Evolutionary conservation across 35 echinoderm and acorn worm species (phyloP).

Genomic region (Apostichopus parvimensis): DNA sequence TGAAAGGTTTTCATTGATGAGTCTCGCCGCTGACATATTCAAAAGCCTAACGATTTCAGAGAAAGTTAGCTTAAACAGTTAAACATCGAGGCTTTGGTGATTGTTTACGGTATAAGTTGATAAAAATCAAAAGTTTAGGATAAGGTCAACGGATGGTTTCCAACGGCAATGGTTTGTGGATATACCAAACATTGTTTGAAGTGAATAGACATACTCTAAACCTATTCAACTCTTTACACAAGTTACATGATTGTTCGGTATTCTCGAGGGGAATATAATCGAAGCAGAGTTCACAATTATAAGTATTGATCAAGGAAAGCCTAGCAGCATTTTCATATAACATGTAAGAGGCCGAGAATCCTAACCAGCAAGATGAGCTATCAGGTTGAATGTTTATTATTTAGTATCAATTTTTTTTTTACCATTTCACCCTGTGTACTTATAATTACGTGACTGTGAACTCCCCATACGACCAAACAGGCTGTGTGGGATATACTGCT

Average conservation of each 20-base stretch:
- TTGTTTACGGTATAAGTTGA: neutral
- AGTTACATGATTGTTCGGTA: neutral
- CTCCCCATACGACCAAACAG: no score
- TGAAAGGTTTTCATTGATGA: neutral
- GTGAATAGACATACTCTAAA: neutral
- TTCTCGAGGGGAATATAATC: neutral
- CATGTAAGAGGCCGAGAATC: no score
- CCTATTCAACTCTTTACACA: neutral
- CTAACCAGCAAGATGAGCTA: no score
- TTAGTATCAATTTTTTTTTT: no score
- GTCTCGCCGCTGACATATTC: neutral
- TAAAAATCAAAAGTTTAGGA: neutral
- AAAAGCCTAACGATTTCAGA: neutral
- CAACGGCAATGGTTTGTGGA: neutral
- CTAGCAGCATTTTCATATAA: neutral
- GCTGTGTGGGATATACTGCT: no score
- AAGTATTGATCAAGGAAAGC: neutral
- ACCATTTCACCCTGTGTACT: no score
- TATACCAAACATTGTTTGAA: neutral
- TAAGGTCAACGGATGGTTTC: conserved; percentile 1
- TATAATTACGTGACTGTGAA: no score
- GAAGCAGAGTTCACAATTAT: neutral
- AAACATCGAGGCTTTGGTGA: neutral
- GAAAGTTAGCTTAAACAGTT: neutral
- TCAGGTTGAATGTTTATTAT: no score